These are phyloP conservation scores for Oscheius myriophilus DNA, from an alignment of 2,888 invertebrate species.

Conservation along the genomic window DNA sequence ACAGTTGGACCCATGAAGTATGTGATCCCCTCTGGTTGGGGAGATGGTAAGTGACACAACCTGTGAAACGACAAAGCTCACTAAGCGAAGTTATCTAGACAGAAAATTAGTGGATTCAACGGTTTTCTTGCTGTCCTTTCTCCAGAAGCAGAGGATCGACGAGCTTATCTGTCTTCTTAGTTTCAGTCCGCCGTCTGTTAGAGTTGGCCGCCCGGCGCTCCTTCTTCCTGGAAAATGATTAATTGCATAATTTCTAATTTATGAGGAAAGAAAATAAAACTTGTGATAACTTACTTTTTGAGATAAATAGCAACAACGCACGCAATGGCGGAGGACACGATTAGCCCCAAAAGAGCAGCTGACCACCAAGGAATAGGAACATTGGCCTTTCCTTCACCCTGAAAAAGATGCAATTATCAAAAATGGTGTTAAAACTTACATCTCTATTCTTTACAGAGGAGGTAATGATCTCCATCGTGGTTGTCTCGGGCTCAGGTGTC, in stretches of 20 bases:
- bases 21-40: constrained; percentile 13
- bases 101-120: background rate
- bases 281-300: constrained; percentile 2
- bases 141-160: constrained; percentile 20
- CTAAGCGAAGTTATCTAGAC: constrained; percentile 11
- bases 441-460: constrained; percentile 17
- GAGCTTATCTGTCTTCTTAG: constrained; percentile 25
- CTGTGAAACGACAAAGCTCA: constrained; percentile 27
- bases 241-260: too few relatives aligned
- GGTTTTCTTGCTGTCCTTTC: constrained; percentile 2
- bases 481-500: constrained; percentile 6
- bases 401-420: background rate
- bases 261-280: too few relatives aligned
- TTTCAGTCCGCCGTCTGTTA: constrained; percentile 17
- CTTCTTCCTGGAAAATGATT: constrained; percentile 5
- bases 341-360: constrained; percentile 22
- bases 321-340: constrained; percentile 5
- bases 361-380: constrained; percentile 26
- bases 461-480: constrained; percentile 15
- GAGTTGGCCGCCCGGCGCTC: constrained; percentile 8
- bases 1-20: constrained; percentile 5
- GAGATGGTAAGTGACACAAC: constrained; percentile 11
- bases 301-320: constrained; percentile 15
- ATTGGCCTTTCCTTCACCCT: constrained; percentile 10
- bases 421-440: background rate